Conservation (phyloP, 2,797 vertebrate species). For the Galago senegalensis region DNA sequence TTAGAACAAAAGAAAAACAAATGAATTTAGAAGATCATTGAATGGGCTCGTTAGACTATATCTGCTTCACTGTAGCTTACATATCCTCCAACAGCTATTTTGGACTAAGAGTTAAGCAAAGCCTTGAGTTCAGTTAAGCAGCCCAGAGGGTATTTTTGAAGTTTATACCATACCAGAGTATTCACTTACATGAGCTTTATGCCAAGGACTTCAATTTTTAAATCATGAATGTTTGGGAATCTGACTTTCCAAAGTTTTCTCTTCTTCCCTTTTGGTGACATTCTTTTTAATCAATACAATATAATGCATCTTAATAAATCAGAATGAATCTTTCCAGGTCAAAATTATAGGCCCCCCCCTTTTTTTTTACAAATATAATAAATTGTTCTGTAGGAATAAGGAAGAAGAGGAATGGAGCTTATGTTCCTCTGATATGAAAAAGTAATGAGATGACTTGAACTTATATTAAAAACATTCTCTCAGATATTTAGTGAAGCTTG, state of each 20-base stretch:
- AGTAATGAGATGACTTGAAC: background rate
- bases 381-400: background rate
- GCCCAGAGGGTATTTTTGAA: background rate
- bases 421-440: background rate
- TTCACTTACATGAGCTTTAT: background rate
- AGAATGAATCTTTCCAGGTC: background rate
- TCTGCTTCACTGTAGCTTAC: background rate
- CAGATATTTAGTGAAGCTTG: background rate
- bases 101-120: constrained; percentile 15
- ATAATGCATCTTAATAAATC: background rate
- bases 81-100: background rate
- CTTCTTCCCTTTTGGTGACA: background rate
- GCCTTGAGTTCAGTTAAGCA: background rate
- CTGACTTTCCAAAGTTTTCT: background rate
- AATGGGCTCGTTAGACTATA: background rate
- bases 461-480: constrained; percentile 12
- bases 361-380: background rate
- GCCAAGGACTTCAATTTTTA: background rate
- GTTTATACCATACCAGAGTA: background rate
- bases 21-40: background rate
- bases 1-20: constrained; percentile 28
- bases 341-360: background rate
- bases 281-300: background rate
- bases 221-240: background rate
- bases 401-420: background rate